Conservation (phyloP, 2,113 vertebrate genomes). For the Tauraco erythrolophus region DNA sequence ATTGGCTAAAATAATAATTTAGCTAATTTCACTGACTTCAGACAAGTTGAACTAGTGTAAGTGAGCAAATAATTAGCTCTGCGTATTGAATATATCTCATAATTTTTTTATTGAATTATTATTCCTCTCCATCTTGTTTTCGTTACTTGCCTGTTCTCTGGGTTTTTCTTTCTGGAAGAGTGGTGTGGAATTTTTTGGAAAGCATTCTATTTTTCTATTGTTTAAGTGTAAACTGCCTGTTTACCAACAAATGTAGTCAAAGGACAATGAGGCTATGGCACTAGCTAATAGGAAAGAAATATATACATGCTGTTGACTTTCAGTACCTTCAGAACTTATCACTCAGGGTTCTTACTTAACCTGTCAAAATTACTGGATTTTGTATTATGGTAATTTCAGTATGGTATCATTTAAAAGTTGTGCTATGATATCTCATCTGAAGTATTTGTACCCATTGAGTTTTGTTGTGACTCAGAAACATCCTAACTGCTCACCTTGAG, state of each 20-base stretch:
- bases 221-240: background rate
- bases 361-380: constrained; percentile 1
- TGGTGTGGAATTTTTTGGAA: background rate
- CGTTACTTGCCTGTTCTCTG: background rate
- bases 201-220: background rate
- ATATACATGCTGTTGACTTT: background rate
- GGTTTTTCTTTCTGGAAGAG: background rate
- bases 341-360: background rate
- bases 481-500: background rate
- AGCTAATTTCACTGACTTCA: background rate
- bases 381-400: background rate
- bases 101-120: background rate
- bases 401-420: background rate
- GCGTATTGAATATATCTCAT: background rate
- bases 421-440: background rate
- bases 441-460: background rate
- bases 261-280: background rate
- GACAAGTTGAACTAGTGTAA: background rate
- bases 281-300: background rate
- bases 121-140: background rate
- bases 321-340: background rate
- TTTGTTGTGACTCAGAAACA: constrained; percentile 19
- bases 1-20: background rate
- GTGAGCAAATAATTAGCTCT: background rate
- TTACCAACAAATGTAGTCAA: background rate